A percentile compares a stretch with the other conserved stretches of the same genome.
These are phyloP conservation scores for Augochlora pura DNA, from an alignment of 1,140 invertebrate genomes.

Conservation along the genomic window DNA sequence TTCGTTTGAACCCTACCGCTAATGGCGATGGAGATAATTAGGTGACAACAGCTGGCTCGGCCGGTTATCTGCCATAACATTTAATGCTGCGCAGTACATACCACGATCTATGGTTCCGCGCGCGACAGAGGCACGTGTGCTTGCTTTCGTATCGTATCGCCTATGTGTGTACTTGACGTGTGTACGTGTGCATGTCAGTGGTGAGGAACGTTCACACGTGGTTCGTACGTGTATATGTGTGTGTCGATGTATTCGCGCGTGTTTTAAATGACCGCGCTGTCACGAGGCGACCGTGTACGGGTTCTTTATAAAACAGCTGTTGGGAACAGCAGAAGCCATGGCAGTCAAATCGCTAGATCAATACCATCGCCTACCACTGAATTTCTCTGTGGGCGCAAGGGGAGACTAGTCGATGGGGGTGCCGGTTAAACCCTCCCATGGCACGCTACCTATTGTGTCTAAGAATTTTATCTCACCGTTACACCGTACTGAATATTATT, in stretches of 20 bases:
- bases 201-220: neutral
- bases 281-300: conserved; percentile 41
- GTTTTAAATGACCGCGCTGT: conserved; percentile 59
- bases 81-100: conserved; percentile 46
- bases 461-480: neutral
- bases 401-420: conserved; percentile 2
- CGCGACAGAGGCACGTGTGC: conserved; percentile 15
- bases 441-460: neutral
- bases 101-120: conserved; percentile 30
- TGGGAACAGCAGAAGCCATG: conserved; percentile 61
- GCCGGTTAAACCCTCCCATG: conserved; percentile 11
- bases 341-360: conserved; percentile 59
- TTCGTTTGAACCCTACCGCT: conserved; percentile 37
- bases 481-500: neutral
- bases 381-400: conserved; percentile 31
- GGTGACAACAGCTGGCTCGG: conserved; percentile 62
- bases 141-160: neutral
- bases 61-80: conserved; percentile 47
- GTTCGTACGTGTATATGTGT: neutral
- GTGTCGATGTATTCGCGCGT: conserved; percentile 17
- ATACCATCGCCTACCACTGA: conserved; percentile 51
- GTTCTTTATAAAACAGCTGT: conserved; percentile 67
- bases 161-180: too few species aligned
- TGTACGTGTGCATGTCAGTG: neutral
- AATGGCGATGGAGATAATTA: conserved; percentile 62